Conservation (phyloP, 2,888 invertebrate genomes). For the Pandemis corylana region DNA sequence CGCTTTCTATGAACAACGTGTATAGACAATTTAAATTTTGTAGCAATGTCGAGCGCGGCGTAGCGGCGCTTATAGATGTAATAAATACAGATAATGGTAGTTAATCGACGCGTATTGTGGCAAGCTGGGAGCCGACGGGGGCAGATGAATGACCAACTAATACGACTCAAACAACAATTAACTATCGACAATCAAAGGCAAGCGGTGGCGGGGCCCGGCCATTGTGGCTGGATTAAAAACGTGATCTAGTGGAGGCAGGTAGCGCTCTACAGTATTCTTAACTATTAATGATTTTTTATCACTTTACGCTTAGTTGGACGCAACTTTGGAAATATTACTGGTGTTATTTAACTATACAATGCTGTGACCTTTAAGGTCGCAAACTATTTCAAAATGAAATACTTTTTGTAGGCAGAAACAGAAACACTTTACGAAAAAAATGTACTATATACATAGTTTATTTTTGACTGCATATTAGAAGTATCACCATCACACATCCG, state of each 20-base stretch:
- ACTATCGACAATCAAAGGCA: constrained; percentile 55
- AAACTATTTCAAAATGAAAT: neutral
- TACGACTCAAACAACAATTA: constrained; percentile 56
- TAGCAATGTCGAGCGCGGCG: constrained; percentile 12
- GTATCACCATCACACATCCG: no score
- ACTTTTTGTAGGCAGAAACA: no score
- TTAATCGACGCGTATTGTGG: constrained; percentile 69
- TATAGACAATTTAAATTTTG: constrained; percentile 33
- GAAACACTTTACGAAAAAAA: no score
- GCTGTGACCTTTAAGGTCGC: neutral
- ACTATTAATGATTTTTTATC: constrained; percentile 27
- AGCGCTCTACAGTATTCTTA: constrained; percentile 26
- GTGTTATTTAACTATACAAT: neutral
- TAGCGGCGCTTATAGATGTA: constrained; percentile 58
- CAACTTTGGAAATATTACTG: neutral
- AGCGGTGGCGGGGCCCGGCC: constrained; percentile 52
- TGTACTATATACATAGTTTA: no score
- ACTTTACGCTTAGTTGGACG: constrained; percentile 24
- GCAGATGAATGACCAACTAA: constrained; percentile 68
- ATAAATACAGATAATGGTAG: constrained; percentile 73
- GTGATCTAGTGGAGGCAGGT: constrained; percentile 36
- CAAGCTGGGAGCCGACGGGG: constrained; percentile 57
- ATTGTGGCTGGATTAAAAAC: constrained; percentile 56
- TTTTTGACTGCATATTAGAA: no score
- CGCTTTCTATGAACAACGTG: constrained; percentile 22